Conservation (phyloP, 2,113 vertebrate species). For the Felis chaus region DNA sequence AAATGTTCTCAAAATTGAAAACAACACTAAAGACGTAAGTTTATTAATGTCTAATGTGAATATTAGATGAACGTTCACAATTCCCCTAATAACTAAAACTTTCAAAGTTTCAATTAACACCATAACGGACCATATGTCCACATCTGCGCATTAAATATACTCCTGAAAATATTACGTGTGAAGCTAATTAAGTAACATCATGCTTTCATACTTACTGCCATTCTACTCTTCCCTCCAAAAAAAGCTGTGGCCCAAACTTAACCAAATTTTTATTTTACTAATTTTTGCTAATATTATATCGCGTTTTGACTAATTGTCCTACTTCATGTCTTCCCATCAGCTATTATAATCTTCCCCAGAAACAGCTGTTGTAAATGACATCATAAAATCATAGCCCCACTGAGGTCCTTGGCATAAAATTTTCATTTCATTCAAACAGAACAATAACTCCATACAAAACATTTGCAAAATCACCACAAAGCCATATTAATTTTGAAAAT, state of each 20-base stretch:
- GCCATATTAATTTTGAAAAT: not conserved
- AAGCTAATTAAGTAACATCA: not conserved
- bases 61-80: constrained; percentile 22
- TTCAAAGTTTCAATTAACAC: constrained; percentile 6
- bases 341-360: not conserved
- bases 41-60: not conserved
- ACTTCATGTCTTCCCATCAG: not conserved
- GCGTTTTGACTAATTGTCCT: constrained; percentile 10
- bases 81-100: constrained; percentile 16
- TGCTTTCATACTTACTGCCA: not conserved
- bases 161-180: not conserved
- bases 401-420: not conserved
- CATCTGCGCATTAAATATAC: not conserved
- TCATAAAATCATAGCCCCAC: not conserved
- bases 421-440: not conserved
- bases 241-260: not conserved
- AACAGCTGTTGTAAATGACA: not conserved
- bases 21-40: not conserved
- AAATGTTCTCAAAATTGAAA: constrained; percentile 29
- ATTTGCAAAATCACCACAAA: not conserved
- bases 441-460: not conserved
- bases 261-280: not conserved
- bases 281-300: not conserved
- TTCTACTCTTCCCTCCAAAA: not conserved
- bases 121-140: not conserved